These are phyloP conservation scores for Gobio occitaniae DNA, from an alignment of 2,797 vertebrate species.

Conservation along the genomic window DNA sequence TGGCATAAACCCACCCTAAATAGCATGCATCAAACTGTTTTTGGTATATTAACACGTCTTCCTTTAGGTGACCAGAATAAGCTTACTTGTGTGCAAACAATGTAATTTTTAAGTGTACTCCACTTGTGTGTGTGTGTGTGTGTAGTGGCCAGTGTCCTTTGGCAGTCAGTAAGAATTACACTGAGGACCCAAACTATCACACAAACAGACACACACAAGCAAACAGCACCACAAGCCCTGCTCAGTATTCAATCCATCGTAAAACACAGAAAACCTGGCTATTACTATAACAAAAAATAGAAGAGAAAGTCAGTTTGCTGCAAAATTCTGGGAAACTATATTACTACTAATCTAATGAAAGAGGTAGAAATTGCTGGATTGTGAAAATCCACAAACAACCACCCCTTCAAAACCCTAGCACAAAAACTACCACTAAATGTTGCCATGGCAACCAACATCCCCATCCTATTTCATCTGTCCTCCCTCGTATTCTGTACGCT, in stretches of 20 bases:
- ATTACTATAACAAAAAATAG: neutral
- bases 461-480: constrained; percentile 51
- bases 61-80: neutral
- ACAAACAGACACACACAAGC: constrained; percentile 10
- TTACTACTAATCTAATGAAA: neutral
- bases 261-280: neutral
- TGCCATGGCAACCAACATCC: constrained; percentile 52
- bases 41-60: neutral
- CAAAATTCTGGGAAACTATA: neutral
- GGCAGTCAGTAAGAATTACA: constrained; percentile 18
- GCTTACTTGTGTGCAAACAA: neutral
- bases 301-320: neutral
- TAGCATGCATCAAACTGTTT: neutral
- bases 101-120: neutral
- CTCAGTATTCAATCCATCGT: neutral
- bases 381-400: constrained; percentile 32
- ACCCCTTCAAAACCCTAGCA: constrained; percentile 24
- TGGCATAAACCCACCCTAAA: neutral
- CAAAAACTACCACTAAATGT: constrained; percentile 38
- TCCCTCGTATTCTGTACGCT: constrained; percentile 41
- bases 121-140: neutral
- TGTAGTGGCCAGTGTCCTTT: constrained; percentile 36
- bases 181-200: neutral
- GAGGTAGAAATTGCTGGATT: neutral
- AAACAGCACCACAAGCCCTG: constrained; percentile 13